Base-by-base conservation (phyloP, 37 sponge, comb jelly and placozoan genomes). In the Eunapius fragilis region DNA sequence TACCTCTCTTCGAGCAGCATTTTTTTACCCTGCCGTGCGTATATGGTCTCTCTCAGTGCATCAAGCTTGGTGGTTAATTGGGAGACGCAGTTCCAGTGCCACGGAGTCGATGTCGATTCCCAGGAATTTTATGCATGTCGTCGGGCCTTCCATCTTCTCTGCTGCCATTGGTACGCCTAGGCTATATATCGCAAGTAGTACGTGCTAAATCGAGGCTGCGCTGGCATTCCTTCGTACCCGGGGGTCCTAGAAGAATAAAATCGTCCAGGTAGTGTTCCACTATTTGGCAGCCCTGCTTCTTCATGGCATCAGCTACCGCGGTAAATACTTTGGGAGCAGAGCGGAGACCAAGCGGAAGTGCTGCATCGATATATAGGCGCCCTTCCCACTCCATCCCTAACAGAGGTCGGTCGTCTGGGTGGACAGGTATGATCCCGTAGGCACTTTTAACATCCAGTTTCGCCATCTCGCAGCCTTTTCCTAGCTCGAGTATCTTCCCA, bases 271-370 rank as follows among this genome's bases (percentile, higher is more conserved):
- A 73, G n/a, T 73, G 74, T 14, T 35, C 33, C 13, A 37, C 25
- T 11, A 12, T 35, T 12, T 36, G 27, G 27, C 35, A 17, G 14
- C 79, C 79, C 27, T 36, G 26, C 34, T 35, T 77, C 11, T 28
- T 37, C 32, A 77, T 45, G 32, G 79, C 79, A 24, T 77, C 79
- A 35, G 79, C 79, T 36, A 77, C 79, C 37, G 79, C 79, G 0
- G 79, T 47, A 77, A 77, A 36, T 7, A 77, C 14, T 48, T 77
- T 77, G 4, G 79, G 79, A 3, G 77, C 77, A 6, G 77, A 76
- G n/a, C 77, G n/a, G 7, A 70, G 11, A 13, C 73, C 73, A 32
- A 72, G 25, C 14, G 73, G 73, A 32, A 72, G 73, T 30, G 73
- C 79, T 17, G 79, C 14, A 17, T 77, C 79, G 4, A 47, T 27